phyloP scores from a whole-genome alignment of 2,797 vertebrate genomes.

The Adrianichthys oophorus region DNA sequence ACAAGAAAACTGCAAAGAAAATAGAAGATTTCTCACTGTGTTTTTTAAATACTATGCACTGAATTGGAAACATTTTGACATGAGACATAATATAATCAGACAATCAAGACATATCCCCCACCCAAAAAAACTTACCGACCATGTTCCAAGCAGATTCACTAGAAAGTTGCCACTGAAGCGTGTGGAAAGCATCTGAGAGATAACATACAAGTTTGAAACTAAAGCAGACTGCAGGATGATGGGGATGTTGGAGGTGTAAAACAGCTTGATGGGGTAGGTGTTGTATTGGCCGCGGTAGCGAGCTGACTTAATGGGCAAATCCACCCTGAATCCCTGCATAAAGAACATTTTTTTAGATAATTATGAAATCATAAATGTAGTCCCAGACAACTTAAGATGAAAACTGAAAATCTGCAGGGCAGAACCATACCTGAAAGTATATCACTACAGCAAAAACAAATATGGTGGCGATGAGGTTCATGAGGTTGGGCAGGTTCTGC shows the following conservation, averaged over 20 bases:
- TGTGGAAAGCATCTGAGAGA: conserved; percentile 98
- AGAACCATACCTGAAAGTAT: conserved; percentile 93
- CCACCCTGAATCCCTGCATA: conserved; percentile 93
- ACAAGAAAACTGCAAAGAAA: too few species aligned
- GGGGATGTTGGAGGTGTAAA: conserved; percentile 99
- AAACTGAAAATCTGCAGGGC: not conserved
- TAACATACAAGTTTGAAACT: conserved; percentile 96
- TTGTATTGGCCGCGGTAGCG: conserved; percentile 98
- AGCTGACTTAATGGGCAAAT: conserved; percentile 97
- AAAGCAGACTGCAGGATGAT: conserved; percentile 98
- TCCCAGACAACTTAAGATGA: not conserved
- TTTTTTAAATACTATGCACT: too few species aligned
- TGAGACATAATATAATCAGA: too few species aligned
- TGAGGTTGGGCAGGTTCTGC: conserved; percentile 98
- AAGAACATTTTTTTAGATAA: not conserved
- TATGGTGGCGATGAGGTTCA: conserved; percentile 97
- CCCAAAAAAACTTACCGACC: conserved; percentile 89
- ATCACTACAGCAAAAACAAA: conserved; percentile 98
- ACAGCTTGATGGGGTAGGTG: conserved; percentile 98
- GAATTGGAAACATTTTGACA: too few species aligned
- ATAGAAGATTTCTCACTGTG: too few species aligned
- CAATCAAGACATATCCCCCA: too few species aligned
- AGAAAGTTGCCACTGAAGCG: conserved; percentile 96
- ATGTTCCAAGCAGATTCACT: conserved; percentile 96
- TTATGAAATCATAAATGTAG: not conserved